phyloP scores from a whole-genome alignment of 1,140 invertebrate species.

The Zelostemma sp. region DNA sequence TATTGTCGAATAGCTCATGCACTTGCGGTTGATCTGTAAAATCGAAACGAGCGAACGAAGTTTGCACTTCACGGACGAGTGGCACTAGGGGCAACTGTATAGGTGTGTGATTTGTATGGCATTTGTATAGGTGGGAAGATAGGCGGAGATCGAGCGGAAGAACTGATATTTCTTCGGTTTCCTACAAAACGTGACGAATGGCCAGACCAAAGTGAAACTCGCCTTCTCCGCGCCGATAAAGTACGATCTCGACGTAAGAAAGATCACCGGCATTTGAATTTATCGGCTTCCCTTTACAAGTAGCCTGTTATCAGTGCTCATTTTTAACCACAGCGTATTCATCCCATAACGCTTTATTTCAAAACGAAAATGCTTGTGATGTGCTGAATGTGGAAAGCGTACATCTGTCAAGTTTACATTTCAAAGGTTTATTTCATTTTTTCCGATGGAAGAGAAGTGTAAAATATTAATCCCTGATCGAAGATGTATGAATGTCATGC shows the following conservation, averaged over 20 bases:
- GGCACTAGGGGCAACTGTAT: conserved; percentile 17
- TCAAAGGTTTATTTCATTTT: too few species aligned
- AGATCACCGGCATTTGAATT: conserved; percentile 15
- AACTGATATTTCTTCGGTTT: conserved; percentile 45
- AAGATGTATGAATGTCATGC: background rate
- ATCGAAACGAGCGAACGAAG: conserved; percentile 35
- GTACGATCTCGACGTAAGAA: background rate
- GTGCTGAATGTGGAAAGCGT: background rate
- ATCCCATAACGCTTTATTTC: background rate
- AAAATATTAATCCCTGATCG: background rate
- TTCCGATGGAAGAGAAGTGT: background rate
- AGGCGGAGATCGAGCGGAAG: conserved; percentile 16
- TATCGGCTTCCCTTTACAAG: background rate
- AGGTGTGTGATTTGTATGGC: conserved; percentile 31
- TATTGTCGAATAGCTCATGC: conserved; percentile 21
- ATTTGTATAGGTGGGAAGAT: conserved; percentile 18
- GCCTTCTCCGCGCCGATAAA: conserved; percentile 2
- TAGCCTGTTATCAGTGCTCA: background rate
- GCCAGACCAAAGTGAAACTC: conserved; percentile 24
- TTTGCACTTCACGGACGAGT: conserved; percentile 28
- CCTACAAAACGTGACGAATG: conserved; percentile 30
- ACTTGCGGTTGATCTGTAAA: conserved; percentile 12
- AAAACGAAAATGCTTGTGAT: background rate
- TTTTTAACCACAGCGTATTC: background rate
- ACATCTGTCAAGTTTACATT: background rate